Percentiles rank a stretch among this genome's conserved stretches.
phyloP scores from a whole-genome alignment of 2,797 vertebrate species.

The Dendrocincla fuliginosa region DNA sequence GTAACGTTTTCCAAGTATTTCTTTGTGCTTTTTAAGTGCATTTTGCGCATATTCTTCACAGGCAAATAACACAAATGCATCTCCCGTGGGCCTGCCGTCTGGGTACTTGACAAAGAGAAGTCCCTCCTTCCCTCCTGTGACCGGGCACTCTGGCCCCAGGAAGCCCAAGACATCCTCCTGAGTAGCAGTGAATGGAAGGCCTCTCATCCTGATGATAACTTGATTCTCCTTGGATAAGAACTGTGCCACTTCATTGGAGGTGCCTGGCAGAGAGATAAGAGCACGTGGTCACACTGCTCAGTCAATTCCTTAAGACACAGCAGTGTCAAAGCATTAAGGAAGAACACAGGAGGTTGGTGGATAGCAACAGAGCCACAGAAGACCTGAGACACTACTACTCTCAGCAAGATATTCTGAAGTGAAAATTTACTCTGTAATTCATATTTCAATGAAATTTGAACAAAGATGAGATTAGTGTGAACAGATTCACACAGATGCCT shows the following conservation, averaged over 20 bases:
- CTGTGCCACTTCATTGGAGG: conserved; percentile 95
- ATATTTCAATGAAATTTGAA: neutral
- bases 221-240: conserved; percentile 97
- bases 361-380: neutral
- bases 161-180: conserved; percentile 89
- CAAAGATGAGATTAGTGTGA: neutral
- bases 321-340: neutral
- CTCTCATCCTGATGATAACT: conserved; percentile 93
- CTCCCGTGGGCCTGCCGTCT: conserved; percentile 93
- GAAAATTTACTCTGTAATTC: neutral
- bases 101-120: conserved; percentile 97
- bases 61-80: conserved; percentile 95
- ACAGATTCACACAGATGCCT: neutral
- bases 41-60: conserved; percentile 96
- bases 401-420: neutral
- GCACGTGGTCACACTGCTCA: neutral
- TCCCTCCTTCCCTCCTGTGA: conserved; percentile 89
- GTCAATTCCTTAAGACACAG: fast-evolving
- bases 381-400: neutral
- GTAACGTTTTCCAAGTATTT: conserved; percentile 95
- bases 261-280: conserved; percentile 74
- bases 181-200: conserved; percentile 91
- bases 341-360: neutral
- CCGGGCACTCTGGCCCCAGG: conserved; percentile 89
- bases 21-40: conserved; percentile 94